These are phyloP conservation scores for Chlorodrepanis virens DNA, from an alignment of 2,113 vertebrate species.

Conservation along the genomic window DNA sequence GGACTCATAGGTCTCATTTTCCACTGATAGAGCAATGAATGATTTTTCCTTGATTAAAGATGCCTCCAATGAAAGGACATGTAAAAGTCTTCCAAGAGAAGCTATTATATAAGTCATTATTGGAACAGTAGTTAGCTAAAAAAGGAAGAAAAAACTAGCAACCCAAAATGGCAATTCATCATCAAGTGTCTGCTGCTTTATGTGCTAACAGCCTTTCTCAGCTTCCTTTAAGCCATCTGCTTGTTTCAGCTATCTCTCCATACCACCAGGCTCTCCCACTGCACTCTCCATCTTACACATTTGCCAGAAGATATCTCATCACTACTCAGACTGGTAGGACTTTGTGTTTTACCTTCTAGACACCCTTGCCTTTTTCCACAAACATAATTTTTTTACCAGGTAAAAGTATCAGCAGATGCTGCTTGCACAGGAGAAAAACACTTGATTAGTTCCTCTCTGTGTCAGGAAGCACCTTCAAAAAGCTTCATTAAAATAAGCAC, in stretches of 20 bases:
- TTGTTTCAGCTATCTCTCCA: slow-evolving; percentile 50
- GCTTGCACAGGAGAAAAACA: not conserved
- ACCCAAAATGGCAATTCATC: slow-evolving; percentile 53
- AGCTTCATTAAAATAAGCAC: not conserved
- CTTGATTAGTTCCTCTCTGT: not conserved
- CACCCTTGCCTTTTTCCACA: not conserved
- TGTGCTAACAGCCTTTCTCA: slow-evolving; percentile 49
- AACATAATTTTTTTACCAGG: not conserved
- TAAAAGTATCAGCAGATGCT: not conserved
- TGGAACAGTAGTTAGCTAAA: not conserved
- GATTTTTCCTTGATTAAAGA: not conserved
- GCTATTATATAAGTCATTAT: slow-evolving; percentile 22
- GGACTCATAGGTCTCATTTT: not conserved
- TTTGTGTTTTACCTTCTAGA: not conserved
- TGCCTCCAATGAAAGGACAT: not conserved
- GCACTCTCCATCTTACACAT: not conserved
- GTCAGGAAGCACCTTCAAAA: not conserved
- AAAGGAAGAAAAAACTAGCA: slow-evolving; percentile 17
- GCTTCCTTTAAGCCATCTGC: slow-evolving; percentile 56
- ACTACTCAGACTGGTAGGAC: not conserved
- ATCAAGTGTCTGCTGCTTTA: slow-evolving; percentile 30
- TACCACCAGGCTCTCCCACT: not conserved
- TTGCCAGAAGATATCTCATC: not conserved
- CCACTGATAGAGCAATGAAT: not conserved
- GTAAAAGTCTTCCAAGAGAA: not conserved